These are phyloP conservation scores for Sciaenops ocellatus DNA, from an alignment of 2,797 vertebrate species.

Conservation along the genomic window DNA sequence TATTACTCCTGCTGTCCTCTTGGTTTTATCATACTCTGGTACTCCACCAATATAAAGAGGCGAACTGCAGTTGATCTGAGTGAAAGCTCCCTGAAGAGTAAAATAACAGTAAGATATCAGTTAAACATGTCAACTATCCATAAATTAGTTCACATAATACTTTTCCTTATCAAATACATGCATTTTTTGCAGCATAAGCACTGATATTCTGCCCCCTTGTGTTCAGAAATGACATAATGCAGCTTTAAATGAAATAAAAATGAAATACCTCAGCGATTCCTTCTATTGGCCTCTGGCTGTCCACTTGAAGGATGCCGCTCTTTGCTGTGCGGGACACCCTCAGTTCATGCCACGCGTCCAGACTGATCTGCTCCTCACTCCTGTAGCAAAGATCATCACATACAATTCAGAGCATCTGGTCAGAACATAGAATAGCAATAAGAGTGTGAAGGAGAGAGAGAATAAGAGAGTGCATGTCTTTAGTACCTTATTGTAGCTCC, in stretches of 20 bases:
- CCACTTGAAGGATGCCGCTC: conserved; percentile 95
- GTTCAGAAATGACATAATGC: neutral
- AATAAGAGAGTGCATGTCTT: neutral
- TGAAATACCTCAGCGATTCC: conserved; percentile 91
- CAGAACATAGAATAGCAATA: neutral
- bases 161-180: neutral
- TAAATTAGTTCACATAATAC: neutral
- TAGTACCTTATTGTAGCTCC: conserved; percentile 90
- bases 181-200: too few relatives aligned
- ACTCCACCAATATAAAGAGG: conserved; percentile 95
- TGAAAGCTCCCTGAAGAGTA: conserved; percentile 92
- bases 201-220: conserved; percentile 23
- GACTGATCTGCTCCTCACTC: conserved; percentile 89
- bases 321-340: conserved; percentile 94
- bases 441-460: neutral
- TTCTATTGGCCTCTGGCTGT: conserved; percentile 90
- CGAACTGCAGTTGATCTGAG: conserved; percentile 97
- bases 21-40: conserved; percentile 90
- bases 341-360: conserved; percentile 93
- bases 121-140: neutral
- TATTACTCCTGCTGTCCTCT: conserved; percentile 88
- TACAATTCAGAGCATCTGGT: neutral
- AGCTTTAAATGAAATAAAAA: neutral
- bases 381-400: conserved; percentile 75
- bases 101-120: conserved; percentile 9